Evolutionary conservation across 2,113 vertebrate genomes (phyloP), one percentile per base, ranked within the genome.

Genomic region (Fregetta grallaria): DNA sequence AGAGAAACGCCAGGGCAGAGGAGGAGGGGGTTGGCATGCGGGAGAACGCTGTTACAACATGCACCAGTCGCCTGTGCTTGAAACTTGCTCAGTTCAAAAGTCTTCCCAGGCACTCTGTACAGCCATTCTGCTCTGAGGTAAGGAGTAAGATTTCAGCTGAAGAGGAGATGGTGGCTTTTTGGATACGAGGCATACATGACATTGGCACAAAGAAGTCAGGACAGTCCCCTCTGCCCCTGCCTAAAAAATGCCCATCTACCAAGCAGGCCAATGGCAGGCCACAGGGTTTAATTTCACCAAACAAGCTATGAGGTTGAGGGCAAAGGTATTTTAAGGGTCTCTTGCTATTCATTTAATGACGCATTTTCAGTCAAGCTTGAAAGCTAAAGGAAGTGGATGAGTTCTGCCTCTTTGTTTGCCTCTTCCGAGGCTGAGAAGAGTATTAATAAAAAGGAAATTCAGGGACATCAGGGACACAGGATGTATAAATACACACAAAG

Each of bases 401-500:
- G 58, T 83, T 93, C 70, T 52, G 88, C 53, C 36, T 17, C 74
- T 92, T 73, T 77, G 62, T 93, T 76, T 85, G 88, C 36, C 58
- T 90, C 82, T 86, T 84, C 66, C 1, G 5, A 93, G 66, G 45
- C 90, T 21, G 15, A 36, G 34, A 62, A 45, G 53, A 88, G 15
- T 21, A 21, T 40, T 58, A 90, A 90, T 70, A 72, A 73, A 59
- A 40, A 88, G 95, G 88, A 96, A 94, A 94, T 70, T 76, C 83
- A 55, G 83, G 75, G 70, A 74, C 74, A 88, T 81, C 71, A 74
- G 65, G 89, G 91, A 38, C 93, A 86, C 47, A 55, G 74, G 86
- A 75, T 74, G 34, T 56, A 65, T 32, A 74, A 88, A 84, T 23
- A 84, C 32, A 55, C 58, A 81, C 78, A 89, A 59, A 84, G 62